Base-by-base conservation (phyloP, 30 jellyfish, hydroid and myxozoan genomes). In the Sanderia malayensis region DNA sequence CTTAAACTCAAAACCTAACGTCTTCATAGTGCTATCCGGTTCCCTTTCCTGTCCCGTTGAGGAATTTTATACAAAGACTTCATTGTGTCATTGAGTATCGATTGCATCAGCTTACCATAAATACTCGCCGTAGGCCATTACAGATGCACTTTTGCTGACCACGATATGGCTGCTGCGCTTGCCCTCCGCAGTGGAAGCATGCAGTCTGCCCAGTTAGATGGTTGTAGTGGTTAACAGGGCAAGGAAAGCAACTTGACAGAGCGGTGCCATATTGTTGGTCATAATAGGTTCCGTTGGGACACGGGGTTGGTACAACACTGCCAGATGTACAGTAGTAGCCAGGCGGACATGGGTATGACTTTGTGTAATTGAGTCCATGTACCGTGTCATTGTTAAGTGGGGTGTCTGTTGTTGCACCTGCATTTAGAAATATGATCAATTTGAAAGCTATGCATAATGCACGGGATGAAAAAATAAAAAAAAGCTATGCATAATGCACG, bases 241-340 rank as follows among this genome's bases (percentile, higher is more conserved):
- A 90, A 28, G 84, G 84, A 19, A 83, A 49, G 59, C 98, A 90
- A 34, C 74, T 70, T 46, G 86, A 71, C 17, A 77, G 37, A 19
- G 45, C 76, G 13, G 67, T 23, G 11, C 86, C 98, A 53, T 75
- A 90, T 41, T 77, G 45, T 19, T 31, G 66, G 19, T 58, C 73
- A 73, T 78, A 83, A 59, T 66, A 90, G 8, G 95, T 90, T 15
- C 96, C 98, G 55, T 70, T 73, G 4, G 95, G 94, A 49, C 98
- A 90, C 10, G 95, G 84, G 21, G 86, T 68, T 1, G 98, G 98
- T 26, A 61, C 32, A 4, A 44, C 46, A 27, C 61, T 87, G 21
- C 98, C 98, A 37, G 96, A 63, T 1, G 59, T 85, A 67, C 98
- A 90, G 58, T 76, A 90, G 66, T 90, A 84, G 0, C 98, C 98